Conservation (phyloP, 2,797 vertebrate species). For the Prionace glauca region DNA sequence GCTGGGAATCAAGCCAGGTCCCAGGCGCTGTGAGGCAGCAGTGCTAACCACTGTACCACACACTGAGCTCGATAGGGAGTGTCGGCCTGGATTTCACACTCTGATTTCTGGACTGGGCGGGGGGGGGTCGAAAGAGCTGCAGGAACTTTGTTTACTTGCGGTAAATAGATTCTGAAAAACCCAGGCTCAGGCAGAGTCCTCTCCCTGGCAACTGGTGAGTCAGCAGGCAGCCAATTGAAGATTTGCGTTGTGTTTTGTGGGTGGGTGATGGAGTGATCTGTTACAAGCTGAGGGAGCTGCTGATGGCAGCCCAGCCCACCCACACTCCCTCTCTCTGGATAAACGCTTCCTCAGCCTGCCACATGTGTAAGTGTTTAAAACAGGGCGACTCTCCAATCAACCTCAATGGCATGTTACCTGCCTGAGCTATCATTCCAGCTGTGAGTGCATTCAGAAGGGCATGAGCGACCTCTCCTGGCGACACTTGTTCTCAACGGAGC, state of each 20-base stretch:
- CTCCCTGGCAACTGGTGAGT: conserved; percentile 8
- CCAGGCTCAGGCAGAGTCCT: neutral
- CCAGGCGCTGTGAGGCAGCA: too few species aligned
- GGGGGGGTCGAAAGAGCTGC: too few species aligned
- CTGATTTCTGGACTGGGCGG: neutral
- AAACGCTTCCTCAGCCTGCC: neutral
- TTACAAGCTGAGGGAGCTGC: neutral
- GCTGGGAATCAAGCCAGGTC: too few species aligned
- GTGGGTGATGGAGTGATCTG: neutral
- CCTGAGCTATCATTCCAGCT: neutral
- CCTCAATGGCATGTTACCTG: neutral
- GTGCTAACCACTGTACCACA: too few species aligned
- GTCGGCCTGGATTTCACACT: neutral
- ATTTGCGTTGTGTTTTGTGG: neutral
- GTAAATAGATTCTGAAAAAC: neutral
- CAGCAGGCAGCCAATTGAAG: neutral
- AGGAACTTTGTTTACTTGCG: neutral
- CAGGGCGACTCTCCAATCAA: neutral
- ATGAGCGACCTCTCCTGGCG: neutral
- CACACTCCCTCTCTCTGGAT: neutral
- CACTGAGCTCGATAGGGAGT: too few species aligned
- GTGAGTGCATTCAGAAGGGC: neutral
- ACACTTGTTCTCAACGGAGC: neutral
- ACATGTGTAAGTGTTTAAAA: neutral
- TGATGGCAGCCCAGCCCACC: neutral